Evolutionary conservation across 1,140 invertebrate species (phyloP).

Genomic region (Helicoverpa armigera): DNA sequence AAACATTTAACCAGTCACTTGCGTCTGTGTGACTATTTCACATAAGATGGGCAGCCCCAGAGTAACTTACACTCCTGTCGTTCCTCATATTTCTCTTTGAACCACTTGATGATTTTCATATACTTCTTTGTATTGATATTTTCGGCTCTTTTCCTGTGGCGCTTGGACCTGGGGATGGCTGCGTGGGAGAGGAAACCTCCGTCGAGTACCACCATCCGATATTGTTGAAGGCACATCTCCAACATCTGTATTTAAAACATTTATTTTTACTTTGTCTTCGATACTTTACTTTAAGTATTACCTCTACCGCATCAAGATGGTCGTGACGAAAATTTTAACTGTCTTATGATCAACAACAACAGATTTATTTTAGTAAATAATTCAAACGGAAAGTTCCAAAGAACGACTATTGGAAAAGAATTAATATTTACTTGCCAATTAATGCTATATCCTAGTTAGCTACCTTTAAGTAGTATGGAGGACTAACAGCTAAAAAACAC

Average conservation of each 20-base stretch:
- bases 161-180: slow-evolving; percentile 84
- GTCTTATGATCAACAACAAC: too few species aligned
- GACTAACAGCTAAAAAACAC: too few species aligned
- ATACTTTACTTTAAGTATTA: too few species aligned
- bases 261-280: not conserved
- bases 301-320: too few species aligned
- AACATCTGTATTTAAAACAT: slow-evolving; percentile 89
- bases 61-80: slow-evolving; percentile 87
- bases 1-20: not conserved
- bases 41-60: slow-evolving; percentile 65
- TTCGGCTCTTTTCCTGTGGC: slow-evolving; percentile 86
- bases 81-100: slow-evolving; percentile 87
- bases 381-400: too few species aligned
- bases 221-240: slow-evolving; percentile 92
- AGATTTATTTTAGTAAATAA: too few species aligned
- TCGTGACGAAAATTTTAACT: too few species aligned
- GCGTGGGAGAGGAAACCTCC: slow-evolving; percentile 93
- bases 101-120: slow-evolving; percentile 87
- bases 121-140: slow-evolving; percentile 89
- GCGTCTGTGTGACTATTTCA: not conserved
- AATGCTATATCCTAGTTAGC: too few species aligned
- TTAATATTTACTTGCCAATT: too few species aligned
- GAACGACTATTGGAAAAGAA: too few species aligned
- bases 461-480: too few species aligned
- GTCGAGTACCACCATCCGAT: slow-evolving; percentile 92